Evolutionary conservation across 2,113 vertebrate genomes (phyloP), one percentile per base, ranked within the genome.

Genomic region (Castor canadensis): DNA sequence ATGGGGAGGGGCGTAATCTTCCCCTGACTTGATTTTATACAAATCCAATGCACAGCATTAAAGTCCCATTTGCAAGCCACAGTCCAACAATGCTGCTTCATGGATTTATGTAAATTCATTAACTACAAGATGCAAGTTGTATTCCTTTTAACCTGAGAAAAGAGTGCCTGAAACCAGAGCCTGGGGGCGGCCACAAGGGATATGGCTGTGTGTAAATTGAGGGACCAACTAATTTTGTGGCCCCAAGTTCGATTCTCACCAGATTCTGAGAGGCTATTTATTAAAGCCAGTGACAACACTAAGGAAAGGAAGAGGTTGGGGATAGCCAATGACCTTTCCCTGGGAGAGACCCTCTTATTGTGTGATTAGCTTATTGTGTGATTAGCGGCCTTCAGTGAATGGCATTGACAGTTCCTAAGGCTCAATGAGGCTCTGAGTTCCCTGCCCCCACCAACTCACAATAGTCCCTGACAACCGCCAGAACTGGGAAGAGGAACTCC

Each of bases 241-340:
- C 71, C 84, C 1, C 60, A 89, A 93, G 87, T 92, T 96, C 62
- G 43, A 92, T 97, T 97, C 96, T 91, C 97, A 95, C 45, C 76
- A 95, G 95, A 92, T 94, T 87, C 9, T 0, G 11, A 83, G 45
- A 95, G n/a, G 64, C 73, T 73, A 79, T 92, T 94, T n/a, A n/a
- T n/a, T 26, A 95, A 85, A 93, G 92, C 90, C 81, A 72, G 47
- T 19, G 87, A 87, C 47, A 38, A 32, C 79, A 64, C 71, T 47
- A 16, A 75, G 69, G 85, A 62, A 82, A 89, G 86, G 67, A 96
- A 91, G 72, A 81, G 54, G 69, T 28, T 24, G 10, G 47, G 72
- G 72, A n/a, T 12, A 84, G 85, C 38, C 77, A 40, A 64, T 28
- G 73, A 66, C 82, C 72, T 75, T 95, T 81, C 49, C 54, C 43